Evolutionary conservation across 2,888 invertebrate genomes (phyloP).

Genomic region (Limnephilus lunatus): DNA sequence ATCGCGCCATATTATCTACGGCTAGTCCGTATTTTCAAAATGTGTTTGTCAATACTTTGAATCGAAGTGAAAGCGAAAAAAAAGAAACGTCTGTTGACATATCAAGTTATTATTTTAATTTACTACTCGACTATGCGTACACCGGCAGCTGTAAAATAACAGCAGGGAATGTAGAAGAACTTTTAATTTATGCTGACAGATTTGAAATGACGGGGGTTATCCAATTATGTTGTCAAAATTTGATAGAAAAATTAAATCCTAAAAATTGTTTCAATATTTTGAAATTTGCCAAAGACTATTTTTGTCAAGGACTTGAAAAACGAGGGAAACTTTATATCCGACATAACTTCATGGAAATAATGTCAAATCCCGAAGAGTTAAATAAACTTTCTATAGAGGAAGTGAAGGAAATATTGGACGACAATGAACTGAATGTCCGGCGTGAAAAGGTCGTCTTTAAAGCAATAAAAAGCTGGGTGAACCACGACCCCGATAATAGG

Average conservation of each 20-base stretch:
- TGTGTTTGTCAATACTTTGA: slow-evolving; percentile 83
- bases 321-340: slow-evolving; percentile 79
- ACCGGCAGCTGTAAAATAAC: slow-evolving; percentile 82
- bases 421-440: slow-evolving; percentile 85
- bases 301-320: slow-evolving; percentile 82
- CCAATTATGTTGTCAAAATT: slow-evolving; percentile 82
- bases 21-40: slow-evolving; percentile 86
- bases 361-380: slow-evolving; percentile 81
- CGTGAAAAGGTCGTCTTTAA: slow-evolving; percentile 87
- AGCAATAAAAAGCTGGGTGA: slow-evolving; percentile 84
- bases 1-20: slow-evolving; percentile 84
- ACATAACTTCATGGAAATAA: slow-evolving; percentile 79
- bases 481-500: slow-evolving; percentile 78
- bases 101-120: slow-evolving; percentile 78
- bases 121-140: slow-evolving; percentile 85
- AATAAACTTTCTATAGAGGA: slow-evolving; percentile 79
- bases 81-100: slow-evolving; percentile 80
- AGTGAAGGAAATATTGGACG: slow-evolving; percentile 80
- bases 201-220: slow-evolving; percentile 86
- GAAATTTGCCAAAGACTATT: slow-evolving; percentile 83
- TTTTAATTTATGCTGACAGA: slow-evolving; percentile 83
- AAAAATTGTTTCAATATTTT: slow-evolving; percentile 85
- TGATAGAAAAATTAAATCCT: slow-evolving; percentile 80
- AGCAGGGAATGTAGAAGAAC: slow-evolving; percentile 82
- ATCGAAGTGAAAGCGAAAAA: slow-evolving; percentile 79